Base-by-base conservation (phyloP, 2,797 vertebrate species). In the Melanotaenia trifasciata region DNA sequence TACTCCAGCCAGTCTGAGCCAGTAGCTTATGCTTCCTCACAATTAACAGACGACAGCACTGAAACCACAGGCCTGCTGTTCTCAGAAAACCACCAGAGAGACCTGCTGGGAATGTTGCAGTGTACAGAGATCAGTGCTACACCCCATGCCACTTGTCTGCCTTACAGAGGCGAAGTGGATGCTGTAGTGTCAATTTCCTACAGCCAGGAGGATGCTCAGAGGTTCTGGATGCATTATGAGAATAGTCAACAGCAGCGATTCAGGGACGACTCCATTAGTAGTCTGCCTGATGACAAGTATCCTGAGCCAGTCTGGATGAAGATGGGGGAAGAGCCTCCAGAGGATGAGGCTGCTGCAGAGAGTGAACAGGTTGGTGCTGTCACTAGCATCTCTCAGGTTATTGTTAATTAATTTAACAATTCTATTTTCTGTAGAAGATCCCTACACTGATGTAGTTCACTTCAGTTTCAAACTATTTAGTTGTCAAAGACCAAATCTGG, bases 51-150 rank as follows among this genome's bases (percentile, higher is more conserved):
- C 0, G 60, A 76, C 40, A 69, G 58, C 32, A 45, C 62, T 28
- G 82, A 90, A 76, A 87, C 80, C 43, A 91, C 93, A 0, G 96
- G 96, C 3, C 90, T 98, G 66, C 92, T 98, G 36, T 96, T 96
- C 0, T 94, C 95, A 0, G 96, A 97, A 63, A 92, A 89, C 0
- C 93, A 94, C 73, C 92, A 94, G 3, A 94, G 93, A n/a, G 96
- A 97, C 73, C 68, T 97, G 70, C 87, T 89, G 47, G 95, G 89
- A 30, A 93, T 98, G 50, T 89, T 98, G 79, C 91, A 91, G 74
- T 93, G 83, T 0, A 94, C 96, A 14, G 94, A 92, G 28, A 82
- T 90, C 16, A 43, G 81, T 1, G 14, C 86, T 0, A 47, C 83
- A 3, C 63, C 70, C 20, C 26, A 0, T 14, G 82, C 73, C 6